A percentile compares a stretch with the other conserved stretches of the same genome.
phyloP scores from a whole-genome alignment of 2,888 invertebrate species.

The Ashinkailepas kermadecensis region DNA sequence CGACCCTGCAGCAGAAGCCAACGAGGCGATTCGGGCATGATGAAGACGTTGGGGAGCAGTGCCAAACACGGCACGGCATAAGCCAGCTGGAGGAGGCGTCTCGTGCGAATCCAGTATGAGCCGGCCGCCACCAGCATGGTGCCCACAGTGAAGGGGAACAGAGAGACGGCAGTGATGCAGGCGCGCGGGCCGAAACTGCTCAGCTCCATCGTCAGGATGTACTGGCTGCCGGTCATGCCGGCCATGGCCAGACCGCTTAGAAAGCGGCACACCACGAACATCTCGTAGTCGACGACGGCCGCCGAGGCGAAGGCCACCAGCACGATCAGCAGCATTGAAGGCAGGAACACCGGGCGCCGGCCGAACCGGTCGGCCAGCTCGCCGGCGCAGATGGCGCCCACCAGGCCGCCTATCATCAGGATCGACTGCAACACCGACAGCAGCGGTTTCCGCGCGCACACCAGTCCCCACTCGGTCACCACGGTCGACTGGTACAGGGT shows the following conservation, averaged over 20 bases:
- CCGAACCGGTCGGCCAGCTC: constrained; percentile 34
- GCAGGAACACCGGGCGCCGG: constrained; percentile 32
- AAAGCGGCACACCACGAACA: constrained; percentile 34
- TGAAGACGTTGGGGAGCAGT: constrained; percentile 49
- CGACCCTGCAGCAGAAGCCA: constrained; percentile 64
- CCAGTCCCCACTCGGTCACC: constrained; percentile 33
- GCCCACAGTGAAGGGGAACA: constrained; percentile 61
- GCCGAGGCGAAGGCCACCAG: constrained; percentile 31
- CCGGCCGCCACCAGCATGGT: constrained; percentile 56
- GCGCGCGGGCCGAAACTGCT: constrained; percentile 54
- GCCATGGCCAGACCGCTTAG: constrained; percentile 26
- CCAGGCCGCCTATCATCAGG: constrained; percentile 32
- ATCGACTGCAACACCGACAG: constrained; percentile 31
- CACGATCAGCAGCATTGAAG: constrained; percentile 32
- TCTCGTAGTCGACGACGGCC: constrained; percentile 31
- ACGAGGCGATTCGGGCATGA: constrained; percentile 69
- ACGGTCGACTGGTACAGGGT: constrained; percentile 22
- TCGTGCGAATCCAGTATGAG: constrained; percentile 57
- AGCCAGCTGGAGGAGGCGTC: constrained; percentile 59
- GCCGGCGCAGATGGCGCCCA: constrained; percentile 33
- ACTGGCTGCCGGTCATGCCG: constrained; percentile 27
- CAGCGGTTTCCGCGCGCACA: constrained; percentile 29
- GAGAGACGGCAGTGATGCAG: constrained; percentile 55
- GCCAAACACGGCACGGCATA: constrained; percentile 57
- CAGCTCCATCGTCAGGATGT: constrained; percentile 47